Evolutionary conservation across 2,888 invertebrate species (phyloP), one percentile per base, ranked within the genome.

Genomic region (Harpalus rubripes): DNA sequence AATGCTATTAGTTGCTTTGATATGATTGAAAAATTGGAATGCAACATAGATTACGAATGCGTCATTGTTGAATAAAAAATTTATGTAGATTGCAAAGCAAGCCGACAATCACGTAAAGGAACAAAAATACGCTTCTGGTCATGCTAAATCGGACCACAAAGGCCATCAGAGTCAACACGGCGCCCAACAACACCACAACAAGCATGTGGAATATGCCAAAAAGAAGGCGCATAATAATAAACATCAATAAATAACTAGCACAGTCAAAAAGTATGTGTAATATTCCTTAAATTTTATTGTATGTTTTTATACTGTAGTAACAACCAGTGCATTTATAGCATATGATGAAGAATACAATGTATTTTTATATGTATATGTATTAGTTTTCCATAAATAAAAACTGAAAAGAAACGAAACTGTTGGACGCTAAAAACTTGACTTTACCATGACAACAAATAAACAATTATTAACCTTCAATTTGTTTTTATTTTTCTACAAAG

Each of bases 161-260:
- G 89, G 89, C 0, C 89, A 90, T 86, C 88, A 89, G 85, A 87
- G 87, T 15, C 87, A 89, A 68, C 88, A 89, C 68, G 88, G 88
- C 0, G 87, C 87, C 10, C 88, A 90, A 81, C 88, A 87, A 41
- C 88, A 89, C 32, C 87, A 89, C 85, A 88, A 88, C 22, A 89
- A 89, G 80, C 88, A 89, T 18, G 87, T 88, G 63, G 89, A 89
- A 83, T 90, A 88, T 87, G 90, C 88, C 18, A 91, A 90, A 86
- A 90, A 90, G 81, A 81, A 81, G 16, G 72, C 39, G 8, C 83
- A 74, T 22, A 52, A 52, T 52, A 44, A 41, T 65, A 81, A 72
- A 63, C 63, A 63, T 10, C 26, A 63, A 63, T 26, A 63, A 63
- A 16, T 61, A 61, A 52, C 44, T 8, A 5, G 10, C 44, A 10